Base-by-base conservation (phyloP, 2,113 vertebrate species). In the Elaphurus davidianus region DNA sequence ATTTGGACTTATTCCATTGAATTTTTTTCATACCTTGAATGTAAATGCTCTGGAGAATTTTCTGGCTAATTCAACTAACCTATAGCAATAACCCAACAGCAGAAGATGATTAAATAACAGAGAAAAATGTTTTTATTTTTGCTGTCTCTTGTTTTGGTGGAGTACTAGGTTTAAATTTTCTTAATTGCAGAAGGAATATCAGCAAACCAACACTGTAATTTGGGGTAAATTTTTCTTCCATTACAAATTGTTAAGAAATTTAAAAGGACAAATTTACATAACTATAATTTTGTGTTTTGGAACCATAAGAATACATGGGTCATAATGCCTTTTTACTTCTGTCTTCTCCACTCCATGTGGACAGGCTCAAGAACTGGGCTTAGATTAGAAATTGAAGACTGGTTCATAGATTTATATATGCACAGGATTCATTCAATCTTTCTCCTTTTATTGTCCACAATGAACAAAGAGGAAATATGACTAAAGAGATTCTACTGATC, bases 361-460 rank as follows among this genome's bases (percentile, higher is more conserved):
- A 15, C 13, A 95, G 87, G 50, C 50, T 91, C 91, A 84, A 87
- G n/a, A 98, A 91, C 64, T 92, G 50, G 81, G 74, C 47, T 95
- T 98, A 64, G 84, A 97, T 91, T 90, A 96, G 94, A 90, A 96
- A 91, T 96, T 83, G 91, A 96, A 86, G 97, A 95, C 97, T 97
- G 95, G 96, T 95, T 93, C 98, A 96, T 87, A 93, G 98, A 83
- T 88, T 95, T 98, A 98, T 94, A 93, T 92, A 47, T 95, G 96
- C 90, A 95, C 96, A 98, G 62, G 98, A 98, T 93, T 98, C 86
- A 98, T 98, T 98, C 91, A 96, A 97, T 98, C 96, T 98, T 92
- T 98, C 90, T 98, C 64, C 50, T 97, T 97, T 98, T 95, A 98
- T 98, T 99, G 98, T 99, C 98, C 97, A 93, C 94, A 97, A 93